Percentiles rank a stretch among this genome's conserved stretches.
Evolutionary conservation across 2,113 vertebrate species (phyloP).

Genomic region (Myrmecobius fasciatus): DNA sequence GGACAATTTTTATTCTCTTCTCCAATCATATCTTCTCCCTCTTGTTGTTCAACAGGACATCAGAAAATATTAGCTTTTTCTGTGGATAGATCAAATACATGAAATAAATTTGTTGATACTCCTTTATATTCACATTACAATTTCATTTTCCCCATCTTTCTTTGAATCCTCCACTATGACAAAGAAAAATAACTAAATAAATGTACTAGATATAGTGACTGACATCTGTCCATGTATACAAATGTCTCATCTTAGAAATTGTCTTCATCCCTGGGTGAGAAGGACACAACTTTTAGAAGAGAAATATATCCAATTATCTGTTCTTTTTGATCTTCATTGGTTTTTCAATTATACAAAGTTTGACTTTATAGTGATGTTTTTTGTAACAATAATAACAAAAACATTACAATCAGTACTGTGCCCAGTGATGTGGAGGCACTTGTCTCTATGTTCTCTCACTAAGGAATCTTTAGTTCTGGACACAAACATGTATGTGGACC

Average conservation of each 20-base stretch:
- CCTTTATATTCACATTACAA: neutral
- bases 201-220: neutral
- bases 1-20: neutral
- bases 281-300: neutral
- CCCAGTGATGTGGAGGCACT: neutral
- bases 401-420: neutral
- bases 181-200: neutral
- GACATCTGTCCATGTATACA: neutral
- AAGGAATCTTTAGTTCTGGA: neutral
- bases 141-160: neutral
- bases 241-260: neutral
- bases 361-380: neutral
- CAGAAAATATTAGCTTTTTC: neutral
- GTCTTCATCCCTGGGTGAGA: neutral
- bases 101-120: neutral
- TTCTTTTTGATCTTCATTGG: neutral
- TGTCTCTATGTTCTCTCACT: neutral
- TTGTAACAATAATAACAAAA: neutral
- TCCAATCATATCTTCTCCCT: neutral
- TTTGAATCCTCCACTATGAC: neutral
- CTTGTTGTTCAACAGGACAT: neutral
- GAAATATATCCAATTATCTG: neutral
- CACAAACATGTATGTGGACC: neutral
- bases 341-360: neutral
- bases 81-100: neutral